Base-by-base conservation (phyloP, 2,888 invertebrate genomes). In the Ephialtes manifestator region DNA sequence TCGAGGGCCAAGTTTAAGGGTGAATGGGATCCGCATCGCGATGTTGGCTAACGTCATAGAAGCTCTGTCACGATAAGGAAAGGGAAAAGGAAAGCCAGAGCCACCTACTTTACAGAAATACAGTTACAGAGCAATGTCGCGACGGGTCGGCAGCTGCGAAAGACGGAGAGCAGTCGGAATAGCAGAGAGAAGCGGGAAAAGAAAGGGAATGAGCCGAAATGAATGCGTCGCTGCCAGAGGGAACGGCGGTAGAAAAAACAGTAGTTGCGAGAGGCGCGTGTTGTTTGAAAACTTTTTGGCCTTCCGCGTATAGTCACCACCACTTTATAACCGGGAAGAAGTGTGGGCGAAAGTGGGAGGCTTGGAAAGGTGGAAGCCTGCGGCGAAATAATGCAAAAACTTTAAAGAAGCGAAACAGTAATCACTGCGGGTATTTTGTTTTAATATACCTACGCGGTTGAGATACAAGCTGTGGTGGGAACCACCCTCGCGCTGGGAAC, bases 261-360 rank as follows among this genome's bases (percentile, higher is more conserved):
- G 72, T 67, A 79, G 81, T 13, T 5, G 24, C 24, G 67, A 48
- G 67, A 46, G 46, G 43, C 68, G 55, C 67, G 63, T 84, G 77
- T 87, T 74, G 70, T 68, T 79, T 72, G 55, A 55, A 81, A 84
- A 85, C 48, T 81, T 81, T 81, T 86, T 84, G 58, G 76, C 70
- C 76, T 79, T 74, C 24, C 79, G 67, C 77, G 70, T 78, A 82
- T 83, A 63, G 83, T 85, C 77, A 75, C 83, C 79, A 82, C 80
- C 48, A 48, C 84, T 85, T 77, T 81, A 63, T 65, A 51, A 67
- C 35, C 35, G 67, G 72, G 86, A 81, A 84, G 86, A 86, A 74
- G 77, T 48, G 55, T 55, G 76, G 55, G 55, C 76, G 77, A 24
- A 80, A 39, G 58, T 74, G 79, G 24, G 28, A n/a, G 43, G 10